Base-by-base conservation (phyloP, 2,113 vertebrate species). In the Pseudopodoces humilis region DNA sequence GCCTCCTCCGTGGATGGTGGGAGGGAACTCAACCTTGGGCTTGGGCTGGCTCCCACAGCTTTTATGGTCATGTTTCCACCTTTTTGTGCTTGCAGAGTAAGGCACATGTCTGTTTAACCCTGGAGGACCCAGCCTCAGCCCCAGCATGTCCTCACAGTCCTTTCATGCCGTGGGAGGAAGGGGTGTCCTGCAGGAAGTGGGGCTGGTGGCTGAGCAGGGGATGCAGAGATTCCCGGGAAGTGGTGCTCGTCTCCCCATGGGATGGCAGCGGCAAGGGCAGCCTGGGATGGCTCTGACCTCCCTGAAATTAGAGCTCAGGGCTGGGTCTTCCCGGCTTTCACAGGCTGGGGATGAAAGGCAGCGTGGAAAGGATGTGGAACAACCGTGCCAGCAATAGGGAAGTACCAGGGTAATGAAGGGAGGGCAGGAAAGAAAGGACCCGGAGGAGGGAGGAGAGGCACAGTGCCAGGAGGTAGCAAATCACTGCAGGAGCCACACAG, bases 101-200 rank as follows among this genome's bases (percentile, higher is more conserved):
- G 44, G 39, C 20, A 30, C 6, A 3, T 41, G 1, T 9, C 24
- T 87, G 65, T 30, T 16, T 74, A 39, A 13, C 25, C 69, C 25
- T 10, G 20, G 25, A 56, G 63, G 23, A 53, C 60, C 65, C 56
- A 68, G 31, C 56, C 52, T 13, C 35, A 46, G 60, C 24, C 60
- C 6, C 3, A 59, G n/a, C n/a, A 49, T 27, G n/a, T 5, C 11
- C 18, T 27, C 11, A 3, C 7, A 27, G 43, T 9, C 46, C 3
- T 3, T 20, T 17, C 17, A 2, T 0, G 3, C 49, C 1, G 0
- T 0, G 47, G 74, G 33, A 16, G 46, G 4, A 50, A 6, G 35
- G 12, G 12, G 3, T 53, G 21, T 83, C 52, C 52, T 1, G 1
- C 3, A 5, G 39, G 23, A 33, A 2, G 55, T 4, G 25, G n/a